A percentile compares a stretch with the other conserved stretches of the same genome.
Conservation (phyloP, 1,140 invertebrate species). For the Pseudomyrmex flavicornis region DNA sequence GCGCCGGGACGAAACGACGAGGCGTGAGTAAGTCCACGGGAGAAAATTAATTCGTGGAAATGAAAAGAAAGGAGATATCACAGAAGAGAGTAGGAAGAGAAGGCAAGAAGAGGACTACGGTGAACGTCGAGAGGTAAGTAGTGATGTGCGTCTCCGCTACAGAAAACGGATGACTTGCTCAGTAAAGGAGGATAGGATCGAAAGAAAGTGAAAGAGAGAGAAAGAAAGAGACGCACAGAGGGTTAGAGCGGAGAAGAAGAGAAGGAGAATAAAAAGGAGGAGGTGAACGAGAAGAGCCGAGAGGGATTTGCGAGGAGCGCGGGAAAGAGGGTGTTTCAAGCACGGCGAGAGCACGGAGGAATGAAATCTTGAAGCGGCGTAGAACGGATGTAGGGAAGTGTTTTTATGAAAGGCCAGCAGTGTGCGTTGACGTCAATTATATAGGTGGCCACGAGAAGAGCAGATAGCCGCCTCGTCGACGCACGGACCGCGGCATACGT, state of each 20-base stretch:
- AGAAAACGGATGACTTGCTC: constrained; percentile 58
- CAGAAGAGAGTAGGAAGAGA: constrained; percentile 8
- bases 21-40: constrained; percentile 58
- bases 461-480: constrained; percentile 74
- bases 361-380: constrained; percentile 72
- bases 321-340: neutral
- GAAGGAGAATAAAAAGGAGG: constrained; percentile 1
- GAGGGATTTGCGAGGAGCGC: constrained; percentile 3
- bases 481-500: constrained; percentile 55
- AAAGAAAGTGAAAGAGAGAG: constrained; percentile 27
- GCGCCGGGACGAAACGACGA: constrained; percentile 26
- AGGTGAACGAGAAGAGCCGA: neutral
- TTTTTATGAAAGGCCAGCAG: constrained; percentile 84
- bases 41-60: constrained; percentile 69
- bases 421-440: constrained; percentile 85
- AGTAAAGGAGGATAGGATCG: constrained; percentile 29
- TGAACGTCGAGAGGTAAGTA: constrained; percentile 32
- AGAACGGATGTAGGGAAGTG: constrained; percentile 83
- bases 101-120: neutral
- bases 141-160: constrained; percentile 52
- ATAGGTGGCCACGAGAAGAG: constrained; percentile 80
- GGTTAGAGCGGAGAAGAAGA: constrained; percentile 63
- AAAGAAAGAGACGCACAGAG: constrained; percentile 65
- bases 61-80: constrained; percentile 4
- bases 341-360: constrained; percentile 62